Evolutionary conservation across 2,888 invertebrate species (phyloP).

Genomic region (Hirtodrosophila histrioides): DNA sequence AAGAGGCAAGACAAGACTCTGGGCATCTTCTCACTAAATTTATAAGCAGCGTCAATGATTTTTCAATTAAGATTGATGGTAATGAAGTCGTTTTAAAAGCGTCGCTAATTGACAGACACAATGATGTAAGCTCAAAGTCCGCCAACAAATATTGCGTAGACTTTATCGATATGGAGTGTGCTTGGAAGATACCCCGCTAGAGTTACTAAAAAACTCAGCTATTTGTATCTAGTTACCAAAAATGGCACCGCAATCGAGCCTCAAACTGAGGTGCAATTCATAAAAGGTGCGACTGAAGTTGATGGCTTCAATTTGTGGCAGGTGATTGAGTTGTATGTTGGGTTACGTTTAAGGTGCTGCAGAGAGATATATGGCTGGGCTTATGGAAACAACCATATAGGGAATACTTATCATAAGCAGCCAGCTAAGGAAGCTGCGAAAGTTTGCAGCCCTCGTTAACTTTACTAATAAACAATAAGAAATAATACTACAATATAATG

Average conservation of each 20-base stretch:
- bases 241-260: constrained; percentile 46
- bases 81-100: constrained; percentile 69
- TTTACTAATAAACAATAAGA: no score
- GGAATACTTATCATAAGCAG: constrained; percentile 5
- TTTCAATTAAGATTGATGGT: constrained; percentile 78
- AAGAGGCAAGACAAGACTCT: constrained; percentile 8
- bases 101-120: constrained; percentile 65
- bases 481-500: no score
- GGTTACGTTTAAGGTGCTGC: constrained; percentile 21
- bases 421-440: constrained; percentile 18
- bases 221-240: constrained; percentile 24
- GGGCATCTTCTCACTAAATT: constrained; percentile 51
- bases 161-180: constrained; percentile 3
- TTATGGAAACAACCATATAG: constrained; percentile 17
- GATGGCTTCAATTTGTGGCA: constrained; percentile 34
- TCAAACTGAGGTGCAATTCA: constrained; percentile 13
- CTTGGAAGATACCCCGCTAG: not conserved
- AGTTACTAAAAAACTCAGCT: constrained; percentile 2
- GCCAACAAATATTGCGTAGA: constrained; percentile 10
- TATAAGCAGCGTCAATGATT: constrained; percentile 64
- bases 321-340: constrained; percentile 36
- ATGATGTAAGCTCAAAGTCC: constrained; percentile 48
- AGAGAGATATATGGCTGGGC: not conserved
- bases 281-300: constrained; percentile 50
- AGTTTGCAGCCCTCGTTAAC: not conserved